Conservation (phyloP, 2,888 invertebrate species). For the Lasioglossum oenotherae region DNA sequence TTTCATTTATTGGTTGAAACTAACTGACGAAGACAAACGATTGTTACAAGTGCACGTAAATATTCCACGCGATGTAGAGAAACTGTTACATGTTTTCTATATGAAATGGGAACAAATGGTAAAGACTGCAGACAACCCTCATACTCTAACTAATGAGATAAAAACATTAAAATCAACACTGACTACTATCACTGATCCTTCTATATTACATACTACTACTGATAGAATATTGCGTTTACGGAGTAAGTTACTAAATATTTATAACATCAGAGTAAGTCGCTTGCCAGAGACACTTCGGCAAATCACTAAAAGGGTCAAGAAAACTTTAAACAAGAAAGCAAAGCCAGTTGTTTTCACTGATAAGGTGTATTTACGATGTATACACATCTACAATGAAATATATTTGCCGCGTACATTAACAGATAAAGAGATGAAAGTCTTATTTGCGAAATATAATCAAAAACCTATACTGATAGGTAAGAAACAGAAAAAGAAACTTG, state of each 20-base stretch:
- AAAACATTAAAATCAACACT: neutral
- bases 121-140: constrained; percentile 14
- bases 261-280: neutral
- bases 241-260: constrained; percentile 10
- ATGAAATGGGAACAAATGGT: neutral
- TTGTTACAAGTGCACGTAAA: neutral
- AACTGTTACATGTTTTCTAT: constrained; percentile 8
- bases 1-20: constrained; percentile 44
- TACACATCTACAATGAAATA: constrained; percentile 48
- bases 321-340: too few species aligned
- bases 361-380: constrained; percentile 4
- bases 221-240: neutral
- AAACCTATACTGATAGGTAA: neutral
- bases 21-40: constrained; percentile 42
- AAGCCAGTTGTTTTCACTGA: too few species aligned
- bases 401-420: constrained; percentile 52
- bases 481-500: neutral
- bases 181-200: neutral
- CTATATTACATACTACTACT: neutral
- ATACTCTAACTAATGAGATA: neutral
- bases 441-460: neutral
- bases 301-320: neutral
- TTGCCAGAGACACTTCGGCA: neutral
- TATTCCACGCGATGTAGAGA: constrained; percentile 21
- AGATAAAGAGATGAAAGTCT: neutral